These are phyloP conservation scores for Eupithecia inturbata DNA, from an alignment of 2,888 invertebrate genomes.

Conservation along the genomic window DNA sequence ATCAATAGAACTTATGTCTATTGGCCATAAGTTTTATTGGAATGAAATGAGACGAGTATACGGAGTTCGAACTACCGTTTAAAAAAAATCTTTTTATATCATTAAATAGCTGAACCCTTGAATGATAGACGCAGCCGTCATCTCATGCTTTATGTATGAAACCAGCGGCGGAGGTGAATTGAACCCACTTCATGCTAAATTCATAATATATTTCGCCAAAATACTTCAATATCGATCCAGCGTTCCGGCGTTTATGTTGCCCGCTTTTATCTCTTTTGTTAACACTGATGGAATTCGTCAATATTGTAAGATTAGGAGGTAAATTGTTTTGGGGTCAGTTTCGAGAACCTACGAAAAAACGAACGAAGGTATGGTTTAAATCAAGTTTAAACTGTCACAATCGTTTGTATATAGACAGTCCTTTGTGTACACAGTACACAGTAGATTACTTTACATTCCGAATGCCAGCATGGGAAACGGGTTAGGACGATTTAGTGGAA, in stretches of 20 bases:
- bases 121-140: constrained; percentile 46
- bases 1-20: not conserved
- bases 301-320: not conserved
- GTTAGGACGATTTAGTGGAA: too few species aligned
- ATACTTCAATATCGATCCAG: constrained; percentile 49
- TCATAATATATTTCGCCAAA: constrained; percentile 57
- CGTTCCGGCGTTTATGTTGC: constrained; percentile 15
- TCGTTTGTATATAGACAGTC: too few species aligned
- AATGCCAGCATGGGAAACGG: too few species aligned
- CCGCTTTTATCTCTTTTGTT: constrained; percentile 15
- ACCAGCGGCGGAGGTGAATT: constrained; percentile 52
- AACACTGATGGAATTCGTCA: constrained; percentile 5
- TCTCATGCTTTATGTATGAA: constrained; percentile 69
- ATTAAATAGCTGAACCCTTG: constrained; percentile 27
- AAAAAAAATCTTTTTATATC: not conserved
- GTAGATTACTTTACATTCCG: too few species aligned
- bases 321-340: not conserved
- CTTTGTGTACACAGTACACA: too few species aligned
- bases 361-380: not conserved
- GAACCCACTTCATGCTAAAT: constrained; percentile 56
- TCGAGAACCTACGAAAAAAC: not conserved
- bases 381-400: too few species aligned
- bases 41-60: not conserved
- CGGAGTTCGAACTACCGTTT: not conserved
- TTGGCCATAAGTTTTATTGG: not conserved